A percentile compares a stretch with the other conserved stretches of the same genome.
Evolutionary conservation across 2,888 invertebrate species (phyloP).

Genomic region (Drosophila atripex): DNA sequence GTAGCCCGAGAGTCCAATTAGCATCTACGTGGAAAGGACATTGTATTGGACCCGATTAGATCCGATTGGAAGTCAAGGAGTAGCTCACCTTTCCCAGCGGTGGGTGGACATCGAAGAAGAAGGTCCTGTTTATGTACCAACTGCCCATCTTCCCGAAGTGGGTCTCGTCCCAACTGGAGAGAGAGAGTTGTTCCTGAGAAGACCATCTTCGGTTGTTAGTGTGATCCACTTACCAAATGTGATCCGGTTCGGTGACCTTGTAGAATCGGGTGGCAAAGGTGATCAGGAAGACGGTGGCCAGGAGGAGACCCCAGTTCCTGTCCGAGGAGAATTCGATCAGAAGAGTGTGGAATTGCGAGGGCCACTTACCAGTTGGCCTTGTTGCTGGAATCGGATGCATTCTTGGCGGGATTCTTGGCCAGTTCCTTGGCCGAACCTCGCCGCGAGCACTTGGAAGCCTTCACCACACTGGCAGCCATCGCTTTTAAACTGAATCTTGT

Average conservation of each 20-base stretch:
- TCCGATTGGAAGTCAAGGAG: not conserved
- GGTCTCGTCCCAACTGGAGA: constrained; percentile 96
- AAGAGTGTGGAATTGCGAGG: constrained; percentile 27
- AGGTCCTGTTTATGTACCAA: constrained; percentile 98
- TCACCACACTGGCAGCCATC: constrained; percentile 68
- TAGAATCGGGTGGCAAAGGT: constrained; percentile 92
- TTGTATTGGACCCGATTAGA: no score
- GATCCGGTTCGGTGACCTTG: constrained; percentile 95
- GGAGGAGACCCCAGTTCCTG: constrained; percentile 88
- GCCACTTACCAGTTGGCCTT: constrained; percentile 50
- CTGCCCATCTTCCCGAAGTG: constrained; percentile 99
- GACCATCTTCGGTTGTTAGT: not conserved
- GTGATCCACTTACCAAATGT: constrained; percentile 92
- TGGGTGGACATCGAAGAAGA: constrained; percentile 99
- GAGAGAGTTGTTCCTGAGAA: constrained; percentile 49
- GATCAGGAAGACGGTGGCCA: constrained; percentile 87
- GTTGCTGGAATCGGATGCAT: constrained; percentile 1
- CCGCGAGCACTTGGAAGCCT: constrained; percentile 52
- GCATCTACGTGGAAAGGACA: constrained; percentile 88
- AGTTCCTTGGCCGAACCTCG: constrained; percentile 21
- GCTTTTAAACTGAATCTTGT: not conserved
- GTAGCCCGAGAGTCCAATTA: constrained; percentile 95
- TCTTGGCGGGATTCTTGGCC: not conserved
- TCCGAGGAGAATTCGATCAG: not conserved
- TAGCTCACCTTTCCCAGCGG: constrained; percentile 94